Evolutionary conservation across 53 echinoderm and acorn worm species (phyloP).

Genomic region (Stichopus horrens): DNA sequence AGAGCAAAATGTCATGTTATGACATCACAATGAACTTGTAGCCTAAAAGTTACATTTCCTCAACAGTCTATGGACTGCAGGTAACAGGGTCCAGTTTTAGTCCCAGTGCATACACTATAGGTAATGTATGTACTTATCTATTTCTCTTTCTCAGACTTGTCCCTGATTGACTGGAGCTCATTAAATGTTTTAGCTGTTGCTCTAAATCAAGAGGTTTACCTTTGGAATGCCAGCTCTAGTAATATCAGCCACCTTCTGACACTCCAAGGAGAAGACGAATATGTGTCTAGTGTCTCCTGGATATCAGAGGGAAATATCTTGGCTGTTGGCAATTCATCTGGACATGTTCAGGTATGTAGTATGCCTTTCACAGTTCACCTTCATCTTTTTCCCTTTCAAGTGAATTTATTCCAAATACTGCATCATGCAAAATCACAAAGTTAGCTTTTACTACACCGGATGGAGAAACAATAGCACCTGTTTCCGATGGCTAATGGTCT

Average conservation of each 20-base stretch:
- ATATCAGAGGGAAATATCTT: constrained; percentile 70
- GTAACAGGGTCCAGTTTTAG: too few species aligned
- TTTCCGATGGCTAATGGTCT: too few species aligned
- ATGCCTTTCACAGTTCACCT: too few species aligned
- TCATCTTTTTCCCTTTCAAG: too few species aligned
- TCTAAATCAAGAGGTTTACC: constrained; percentile 68
- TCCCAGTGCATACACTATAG: not conserved
- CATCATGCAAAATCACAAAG: too few species aligned
- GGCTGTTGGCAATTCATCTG: constrained; percentile 73
- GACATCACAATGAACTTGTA: too few species aligned
- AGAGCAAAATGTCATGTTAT: not conserved
- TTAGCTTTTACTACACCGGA: too few species aligned
- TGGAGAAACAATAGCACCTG: too few species aligned
- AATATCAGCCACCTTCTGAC: constrained; percentile 68
- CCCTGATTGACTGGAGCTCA: constrained; percentile 87
- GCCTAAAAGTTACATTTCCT: too few species aligned
- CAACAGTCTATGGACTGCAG: too few species aligned
- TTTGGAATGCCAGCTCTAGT: constrained; percentile 79
- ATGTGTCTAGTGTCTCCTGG: constrained; percentile 74
- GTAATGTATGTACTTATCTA: not conserved
- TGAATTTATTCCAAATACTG: too few species aligned
- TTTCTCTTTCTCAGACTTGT: constrained; percentile 58
- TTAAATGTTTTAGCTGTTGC: constrained; percentile 71
- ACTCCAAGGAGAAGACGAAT: constrained; percentile 67
- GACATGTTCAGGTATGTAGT: constrained; percentile 70